Base-by-base conservation (phyloP, 2,888 invertebrate genomes). In the Philopedon plagiatum region DNA sequence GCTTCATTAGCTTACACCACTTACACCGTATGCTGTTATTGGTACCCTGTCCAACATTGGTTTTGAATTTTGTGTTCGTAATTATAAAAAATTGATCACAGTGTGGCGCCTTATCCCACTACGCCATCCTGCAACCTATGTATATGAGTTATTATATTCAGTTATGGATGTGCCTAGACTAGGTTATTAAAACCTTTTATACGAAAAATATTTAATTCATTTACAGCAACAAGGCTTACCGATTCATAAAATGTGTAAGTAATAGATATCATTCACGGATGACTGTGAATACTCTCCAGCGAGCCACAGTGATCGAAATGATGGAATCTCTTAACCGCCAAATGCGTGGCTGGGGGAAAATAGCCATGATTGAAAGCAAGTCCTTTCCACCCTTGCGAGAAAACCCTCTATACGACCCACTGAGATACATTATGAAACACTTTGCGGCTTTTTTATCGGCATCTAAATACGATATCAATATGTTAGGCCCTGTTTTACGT, bases 301-400 rank as follows among this genome's bases (percentile, higher is more conserved):
- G 86, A 84, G 82, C 85, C 81, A 85, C 85, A 84, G 81, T 84
- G 85, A 85, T 85, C 85, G 84, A 82, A 85, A 85, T 85, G 85
- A 86, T 86, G 86, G 86, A 86, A 86, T 86, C 85, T 86, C 83
- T 85, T 85, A 86, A 85, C 85, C 85, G 82, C 85, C 83, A 83
- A 86, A 86, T 83, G 85, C 81, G 83, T 85, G 81, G 80, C 85
- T 83, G 80, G 86, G 86, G 86, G 84, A 80, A 85, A 84, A 86
- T 86, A 86, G 85, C 85, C 85, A 85, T 86, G 85, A 86, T 86
- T 85, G 85, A 86, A 83, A 82, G 84, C 81, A 80, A 77, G 77
- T 77, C 75, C 76, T 77, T 75, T 68, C 67, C 62, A 66, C 71
- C 76, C 69, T 75, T 70, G 58, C 74, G 65, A 49, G 63, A 60